phyloP scores from a whole-genome alignment of 2,888 invertebrate species.

The Caenorhabditis plicata region DNA sequence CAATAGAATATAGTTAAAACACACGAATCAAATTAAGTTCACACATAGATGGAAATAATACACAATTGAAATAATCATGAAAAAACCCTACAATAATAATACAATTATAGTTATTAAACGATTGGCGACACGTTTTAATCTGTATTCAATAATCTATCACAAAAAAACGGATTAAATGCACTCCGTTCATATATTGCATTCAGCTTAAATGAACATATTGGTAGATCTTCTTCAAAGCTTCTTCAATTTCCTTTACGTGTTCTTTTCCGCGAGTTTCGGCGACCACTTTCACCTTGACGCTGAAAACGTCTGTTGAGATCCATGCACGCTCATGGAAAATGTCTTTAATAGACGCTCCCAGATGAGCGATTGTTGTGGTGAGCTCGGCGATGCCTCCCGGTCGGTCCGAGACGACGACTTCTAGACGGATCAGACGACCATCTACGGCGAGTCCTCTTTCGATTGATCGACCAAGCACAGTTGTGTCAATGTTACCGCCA shows the following conservation, averaged over 20 bases:
- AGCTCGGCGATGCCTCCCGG: constrained; percentile 70
- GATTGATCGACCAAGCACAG: constrained; percentile 68
- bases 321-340: constrained; percentile 93
- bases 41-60: too few species aligned
- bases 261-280: constrained; percentile 84
- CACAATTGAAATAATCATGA: too few species aligned
- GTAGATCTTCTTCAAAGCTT: constrained; percentile 67
- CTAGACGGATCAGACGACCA: constrained; percentile 68
- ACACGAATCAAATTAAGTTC: too few species aligned
- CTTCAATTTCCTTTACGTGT: constrained; percentile 75
- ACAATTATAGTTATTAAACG: too few species aligned
- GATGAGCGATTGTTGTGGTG: constrained; percentile 67
- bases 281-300: constrained; percentile 73
- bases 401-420: constrained; percentile 69
- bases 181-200: not conserved
- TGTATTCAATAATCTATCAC: too few species aligned
- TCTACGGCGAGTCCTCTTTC: constrained; percentile 69
- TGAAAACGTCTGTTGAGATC: constrained; percentile 85
- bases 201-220: constrained; percentile 35
- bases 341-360: constrained; percentile 78
- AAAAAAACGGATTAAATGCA: too few species aligned
- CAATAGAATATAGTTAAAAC: too few species aligned
- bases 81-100: too few species aligned
- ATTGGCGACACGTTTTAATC: not conserved
- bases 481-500: constrained; percentile 71